Conservation (phyloP, 2,113 vertebrate genomes). For the Pelobates fuscus region DNA sequence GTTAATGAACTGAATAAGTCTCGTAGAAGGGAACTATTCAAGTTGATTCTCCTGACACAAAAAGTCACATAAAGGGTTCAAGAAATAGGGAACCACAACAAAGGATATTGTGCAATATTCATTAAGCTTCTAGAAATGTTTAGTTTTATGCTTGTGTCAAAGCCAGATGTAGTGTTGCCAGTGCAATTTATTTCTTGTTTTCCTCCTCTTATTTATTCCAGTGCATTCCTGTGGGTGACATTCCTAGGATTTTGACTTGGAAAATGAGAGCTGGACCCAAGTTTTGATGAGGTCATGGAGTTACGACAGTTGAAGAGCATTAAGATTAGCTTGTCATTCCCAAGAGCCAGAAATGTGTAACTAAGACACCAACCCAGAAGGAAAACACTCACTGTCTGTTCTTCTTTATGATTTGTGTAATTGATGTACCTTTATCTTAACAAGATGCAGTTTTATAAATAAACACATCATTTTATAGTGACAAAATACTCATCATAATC, state of each 20-base stretch:
- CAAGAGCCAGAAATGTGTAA: not conserved
- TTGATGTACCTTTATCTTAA: too few relatives aligned
- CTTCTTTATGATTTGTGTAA: too few relatives aligned
- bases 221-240: conserved; percentile 12
- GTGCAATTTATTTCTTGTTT: not conserved
- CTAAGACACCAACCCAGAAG: too few relatives aligned
- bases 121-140: not conserved
- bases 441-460: too few relatives aligned
- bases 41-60: not conserved
- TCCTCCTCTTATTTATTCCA: not conserved
- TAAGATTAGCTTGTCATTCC: conserved; percentile 4
- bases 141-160: not conserved
- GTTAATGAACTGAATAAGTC: too few relatives aligned
- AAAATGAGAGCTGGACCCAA: not conserved
- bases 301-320: not conserved
- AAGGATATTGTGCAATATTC: not conserved
- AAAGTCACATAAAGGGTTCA: not conserved
- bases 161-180: not conserved
- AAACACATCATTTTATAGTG: too few relatives aligned
- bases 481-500: too few relatives aligned
- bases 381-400: too few relatives aligned
- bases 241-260: not conserved
- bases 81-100: not conserved
- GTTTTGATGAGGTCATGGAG: conserved; percentile 5
- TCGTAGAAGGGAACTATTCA: too few relatives aligned